Base-by-base conservation (phyloP, 1,140 invertebrate species). In the Drosophila triauraria region DNA sequence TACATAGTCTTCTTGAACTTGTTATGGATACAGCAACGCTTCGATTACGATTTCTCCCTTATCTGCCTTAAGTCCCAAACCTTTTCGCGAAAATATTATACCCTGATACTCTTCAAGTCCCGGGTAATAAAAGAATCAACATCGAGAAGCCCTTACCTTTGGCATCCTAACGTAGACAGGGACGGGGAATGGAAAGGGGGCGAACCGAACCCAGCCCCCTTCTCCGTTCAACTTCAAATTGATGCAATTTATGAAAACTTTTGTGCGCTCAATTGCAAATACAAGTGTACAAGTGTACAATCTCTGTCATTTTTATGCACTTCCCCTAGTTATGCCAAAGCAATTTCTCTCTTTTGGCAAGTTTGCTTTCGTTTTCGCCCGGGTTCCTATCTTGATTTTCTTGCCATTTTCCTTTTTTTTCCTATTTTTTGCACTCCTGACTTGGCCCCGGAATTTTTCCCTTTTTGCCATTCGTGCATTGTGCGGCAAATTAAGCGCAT, bases 221-320 rank as follows among this genome's bases (percentile, higher is more conserved):
- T 12, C 30, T 44, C 50, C 13, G 25, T 51, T 57, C 54, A 47
- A 83, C 84, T 88, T 67, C 77, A 87, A 87, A 87, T 87, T 87
- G 84, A 87, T 87, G 84, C 84, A 87, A 87, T 87, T 87, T 87
- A 87, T 87, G 84, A 87, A 87, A 87, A 87, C 80, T 87, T 87
- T 87, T 87, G 84, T 88, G 80, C 84, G 84, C 84, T 87, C 84
- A 87, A 88, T 83, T 87, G 84, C 84, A 74, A 87, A 80, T 83
- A 88, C 80, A 83, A 78, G 75, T 68, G 63, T 54, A 78, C 57
- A 67, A 67, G 64, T 53, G 63, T 60, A 68, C 71, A 83, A 80
- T 82, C 76, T 88, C 79, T 87, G 75, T 87, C 82, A 85, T 85
- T 85, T 85, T 87, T 85, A 82, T 86, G 83, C 83, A 82, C 80